Base-by-base conservation (phyloP, 1,140 invertebrate species). In the Drosophila watanabei region DNA sequence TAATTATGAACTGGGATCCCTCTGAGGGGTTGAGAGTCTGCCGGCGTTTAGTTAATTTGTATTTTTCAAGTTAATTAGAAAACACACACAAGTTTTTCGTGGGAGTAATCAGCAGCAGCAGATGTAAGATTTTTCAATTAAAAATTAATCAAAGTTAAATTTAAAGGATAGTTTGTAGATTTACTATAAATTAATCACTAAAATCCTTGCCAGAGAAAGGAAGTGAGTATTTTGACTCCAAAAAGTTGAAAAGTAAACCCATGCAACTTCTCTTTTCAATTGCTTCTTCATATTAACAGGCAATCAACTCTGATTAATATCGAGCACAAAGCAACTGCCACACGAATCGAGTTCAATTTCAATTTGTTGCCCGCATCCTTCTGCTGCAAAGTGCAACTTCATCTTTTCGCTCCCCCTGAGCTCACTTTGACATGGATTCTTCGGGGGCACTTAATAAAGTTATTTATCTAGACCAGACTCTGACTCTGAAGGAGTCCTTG, bases 391-490 rank as follows among this genome's bases (percentile, higher is more conserved):
- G n/a, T 43, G 66, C 70, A 60, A 35, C 39, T 57, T 33, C 37
- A 59, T 49, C 66, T 56, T 57, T 37, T 24, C 16, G 2, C 28
- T 8, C 20, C 30, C 13, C 37, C 20, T 43, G 10, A 43, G 33
- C 3, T 51, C 45, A 58, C 57, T 71, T 60, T 65, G 48, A 30
- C 64, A 45, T 58, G 63, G 37, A 33, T 52, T 60, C 66, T 49
- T 65, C 1, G 24, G 32, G 39, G 30, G 59, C 70, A 79, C 79
- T 87, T 87, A 79, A 87, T 82, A 87, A 87, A 86, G 58, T 87
- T 87, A 77, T 75, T 62, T 51, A 76, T 80, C 57, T 70, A 75
- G 75, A 51, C 24, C 54, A 56, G 71, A 60, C 46, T 43, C 20
- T 48, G 69, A 18, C 58, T 58, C 46, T 35, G 66, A 63, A 73